Conservation (phyloP, 1,140 invertebrate species). For the Ceratoteleas bidentatus region DNA sequence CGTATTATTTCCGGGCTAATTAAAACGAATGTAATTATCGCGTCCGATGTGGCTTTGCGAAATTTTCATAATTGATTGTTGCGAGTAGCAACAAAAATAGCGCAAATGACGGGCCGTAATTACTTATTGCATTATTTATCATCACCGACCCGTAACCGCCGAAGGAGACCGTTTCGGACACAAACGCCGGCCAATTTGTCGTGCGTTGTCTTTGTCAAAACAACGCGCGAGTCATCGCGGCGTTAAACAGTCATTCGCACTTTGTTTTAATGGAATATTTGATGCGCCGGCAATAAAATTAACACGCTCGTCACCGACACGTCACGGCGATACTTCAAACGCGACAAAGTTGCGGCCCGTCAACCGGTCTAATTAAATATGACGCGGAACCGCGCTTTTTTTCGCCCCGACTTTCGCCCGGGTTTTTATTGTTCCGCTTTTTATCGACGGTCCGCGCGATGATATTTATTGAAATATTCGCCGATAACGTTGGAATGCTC, state of each 20-base stretch:
- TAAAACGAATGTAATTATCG: conserved; percentile 63
- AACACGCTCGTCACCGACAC: conserved; percentile 17
- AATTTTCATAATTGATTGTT: conserved; percentile 66
- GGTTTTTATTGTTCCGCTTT: neutral
- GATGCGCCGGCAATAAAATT: conserved; percentile 30
- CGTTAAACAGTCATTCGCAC: conserved; percentile 43
- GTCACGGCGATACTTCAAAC: conserved; percentile 11
- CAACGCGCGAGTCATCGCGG: conserved; percentile 24
- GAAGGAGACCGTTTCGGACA: conserved; percentile 26
- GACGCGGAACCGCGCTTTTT: neutral
- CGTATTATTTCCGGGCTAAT: conserved; percentile 52
- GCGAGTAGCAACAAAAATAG: conserved; percentile 49
- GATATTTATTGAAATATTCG: neutral
- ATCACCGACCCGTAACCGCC: neutral
- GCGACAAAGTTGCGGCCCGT: neutral
- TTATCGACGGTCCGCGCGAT: neutral
- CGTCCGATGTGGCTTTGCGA: conserved; percentile 38
- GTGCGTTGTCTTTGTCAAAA: conserved; percentile 35
- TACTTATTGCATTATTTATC: conserved; percentile 60
- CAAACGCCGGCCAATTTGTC: conserved; percentile 25
- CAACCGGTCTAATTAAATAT: no score
- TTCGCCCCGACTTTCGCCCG: no score
- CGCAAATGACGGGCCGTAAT: conserved; percentile 35
- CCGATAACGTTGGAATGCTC: no score
- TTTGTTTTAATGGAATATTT: conserved; percentile 59